Base-by-base conservation (phyloP, 2,797 vertebrate species). In the Argyrosomus regius region DNA sequence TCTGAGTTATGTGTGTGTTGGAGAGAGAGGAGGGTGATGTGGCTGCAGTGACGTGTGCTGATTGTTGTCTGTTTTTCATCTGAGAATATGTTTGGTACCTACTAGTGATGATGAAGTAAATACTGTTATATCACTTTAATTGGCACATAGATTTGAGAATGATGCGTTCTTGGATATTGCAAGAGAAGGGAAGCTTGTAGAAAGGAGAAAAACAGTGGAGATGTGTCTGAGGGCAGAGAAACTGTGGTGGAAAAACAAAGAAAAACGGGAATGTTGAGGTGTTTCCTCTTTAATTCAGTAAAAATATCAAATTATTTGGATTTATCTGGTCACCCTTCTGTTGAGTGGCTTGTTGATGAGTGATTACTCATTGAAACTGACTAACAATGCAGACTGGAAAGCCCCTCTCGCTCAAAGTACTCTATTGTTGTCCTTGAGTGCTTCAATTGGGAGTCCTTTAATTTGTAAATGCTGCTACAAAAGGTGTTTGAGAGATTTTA, bases 311-410 rank as follows among this genome's bases (percentile, higher is more conserved):
- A 80, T 72, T 79, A 70, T 79, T 78, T 72, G 54, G 35, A 71
- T 80, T 83, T 71, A 80, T 90, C 78, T 79, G n/a, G 59, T 77
- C 62, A 64, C 56, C 80, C 43, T 78, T 62, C 35, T 78, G 49
- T 52, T 82, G 81, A 89, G 63, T 86, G 72, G 58, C 28, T 59
- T 9, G 22, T 46, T 89, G 78, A 85, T 83, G 87, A 87, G 62
- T 66, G 73, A 88, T 76, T 72, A 63, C 74, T 87, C 35, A 75
- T 85, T 88, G 79, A 92, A 83, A 84, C 56, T 11, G 22, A 71
- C 48, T 22, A 74, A 90, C 88, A 91, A 89, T 83, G 74, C 41
- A 28, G 79, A n/a, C 61, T 84, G 89, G 82, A 89, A 85, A 81
- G 58, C 26, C 61, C 76, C 50, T 41, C 58, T 70, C 54, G 17